Evolutionary conservation across 2,113 vertebrate genomes (phyloP).

Genomic region (Dromaius novaehollandiae): DNA sequence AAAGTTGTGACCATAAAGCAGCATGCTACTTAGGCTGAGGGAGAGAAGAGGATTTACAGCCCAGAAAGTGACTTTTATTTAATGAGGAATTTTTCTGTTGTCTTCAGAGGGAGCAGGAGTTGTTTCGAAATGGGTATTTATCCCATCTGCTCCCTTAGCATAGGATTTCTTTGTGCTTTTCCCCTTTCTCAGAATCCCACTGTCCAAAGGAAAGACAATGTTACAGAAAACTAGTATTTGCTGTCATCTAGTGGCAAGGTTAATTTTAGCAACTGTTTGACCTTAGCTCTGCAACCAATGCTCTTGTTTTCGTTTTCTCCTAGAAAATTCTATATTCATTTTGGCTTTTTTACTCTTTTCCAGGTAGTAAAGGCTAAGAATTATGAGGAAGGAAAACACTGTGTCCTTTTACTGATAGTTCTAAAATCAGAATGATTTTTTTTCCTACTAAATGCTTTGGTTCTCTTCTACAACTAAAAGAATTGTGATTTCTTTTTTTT

Average conservation of each 20-base stretch:
- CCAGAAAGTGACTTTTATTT: background rate
- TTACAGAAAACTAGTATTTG: background rate
- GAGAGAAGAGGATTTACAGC: background rate
- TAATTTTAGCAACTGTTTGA: background rate
- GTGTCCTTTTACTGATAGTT: background rate
- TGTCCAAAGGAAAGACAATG: background rate
- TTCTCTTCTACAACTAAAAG: background rate
- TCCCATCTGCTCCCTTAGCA: background rate
- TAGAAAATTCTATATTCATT: background rate
- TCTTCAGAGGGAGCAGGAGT: background rate
- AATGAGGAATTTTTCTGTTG: background rate
- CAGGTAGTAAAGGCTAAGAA: background rate
- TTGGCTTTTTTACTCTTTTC: background rate
- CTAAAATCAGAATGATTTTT: background rate
- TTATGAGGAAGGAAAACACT: background rate
- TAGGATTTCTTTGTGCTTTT: background rate
- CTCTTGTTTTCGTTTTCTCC: background rate
- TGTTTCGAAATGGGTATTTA: background rate
- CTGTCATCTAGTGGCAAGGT: constrained; percentile 6
- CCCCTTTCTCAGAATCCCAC: accelerated
- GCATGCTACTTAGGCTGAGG: background rate
- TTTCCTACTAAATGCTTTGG: background rate
- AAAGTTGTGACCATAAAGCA: background rate
- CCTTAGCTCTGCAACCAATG: background rate
- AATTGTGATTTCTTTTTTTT: background rate